Conservation (phyloP, 2,113 vertebrate genomes). For the Candoia aspera region DNA sequence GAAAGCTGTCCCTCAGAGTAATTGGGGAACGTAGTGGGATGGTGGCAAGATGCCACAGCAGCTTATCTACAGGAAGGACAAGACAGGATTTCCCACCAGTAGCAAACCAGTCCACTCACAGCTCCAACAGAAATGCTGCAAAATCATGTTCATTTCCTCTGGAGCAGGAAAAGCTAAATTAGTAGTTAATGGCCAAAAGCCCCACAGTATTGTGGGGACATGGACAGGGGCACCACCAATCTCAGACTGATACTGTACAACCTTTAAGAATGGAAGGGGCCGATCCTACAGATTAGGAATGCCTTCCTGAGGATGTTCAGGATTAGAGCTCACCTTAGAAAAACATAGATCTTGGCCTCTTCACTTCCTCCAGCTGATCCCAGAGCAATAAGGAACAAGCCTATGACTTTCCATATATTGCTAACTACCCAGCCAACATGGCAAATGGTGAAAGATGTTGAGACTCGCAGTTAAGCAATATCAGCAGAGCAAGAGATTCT, state of each 20-base stretch:
- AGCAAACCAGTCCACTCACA: too few species aligned
- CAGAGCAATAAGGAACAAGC: background rate
- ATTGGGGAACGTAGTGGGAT: too few species aligned
- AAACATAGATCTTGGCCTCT: background rate
- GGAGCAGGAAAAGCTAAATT: background rate
- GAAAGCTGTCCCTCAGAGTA: too few species aligned
- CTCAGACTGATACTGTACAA: background rate
- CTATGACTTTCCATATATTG: background rate
- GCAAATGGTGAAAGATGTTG: background rate
- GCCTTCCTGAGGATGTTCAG: background rate
- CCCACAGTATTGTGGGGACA: background rate
- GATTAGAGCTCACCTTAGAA: too few species aligned
- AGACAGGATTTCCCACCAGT: too few species aligned
- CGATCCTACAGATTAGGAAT: background rate
- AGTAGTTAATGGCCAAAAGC: background rate
- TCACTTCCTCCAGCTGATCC: background rate
- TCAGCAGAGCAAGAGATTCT: too few species aligned
- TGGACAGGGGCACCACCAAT: background rate
- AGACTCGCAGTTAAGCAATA: too few species aligned
- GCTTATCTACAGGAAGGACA: too few species aligned
- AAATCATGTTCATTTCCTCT: background rate
- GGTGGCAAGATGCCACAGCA: too few species aligned
- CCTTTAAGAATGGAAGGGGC: background rate
- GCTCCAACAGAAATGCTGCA: background rate
- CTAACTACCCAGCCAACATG: background rate